Base-by-base conservation (phyloP, 2,888 invertebrate species). In the Limenitis camilla region DNA sequence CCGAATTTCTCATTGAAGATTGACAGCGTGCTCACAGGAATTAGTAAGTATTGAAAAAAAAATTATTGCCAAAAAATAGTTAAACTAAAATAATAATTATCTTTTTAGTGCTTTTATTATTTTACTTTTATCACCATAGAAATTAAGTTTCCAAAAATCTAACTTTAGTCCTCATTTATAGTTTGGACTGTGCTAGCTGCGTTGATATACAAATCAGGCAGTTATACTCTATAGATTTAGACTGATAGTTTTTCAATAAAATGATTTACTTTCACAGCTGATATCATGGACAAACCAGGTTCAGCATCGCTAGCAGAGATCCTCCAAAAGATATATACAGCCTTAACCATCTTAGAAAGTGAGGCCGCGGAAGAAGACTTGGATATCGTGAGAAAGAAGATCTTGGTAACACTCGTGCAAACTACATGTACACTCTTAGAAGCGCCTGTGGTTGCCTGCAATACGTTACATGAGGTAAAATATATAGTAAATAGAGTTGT, bases 261-360 rank as follows among this genome's bases (percentile, higher is more conserved):
- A 29, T 35, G 8, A 28, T 10, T 46, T 32, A 28, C 40, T 44
- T 11, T 61, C 59, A 6, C 56, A 84, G 85, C 75, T 1, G 71
- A 66, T 5, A 49, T 58, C 10, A 43, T 56, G 2, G 76, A 75
- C 0, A 43, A 61, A 0, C 52, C 71, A 0, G 61, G 70, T 1
- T 63, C 76, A 2, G 64, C 66, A 0, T 69, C 71, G 47, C 55
- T 80, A 39, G 74, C 84, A 0, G 61, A 64, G 0, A 73, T 85
- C 8, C 49, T 86, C 33, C 71, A 72, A n/a, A 63, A 68, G 5
- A 36, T 78, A 0, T 68, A 72, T 59, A 54, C 59, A 0, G 74
- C 78, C 0, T 55, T 84, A 0, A 44, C 58, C 6, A 67, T 68
- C 11, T 61, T 73, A 2, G 75, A 74, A 31, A 60, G 61, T 0